These are phyloP conservation scores for Ptychodera flava DNA, from an alignment of 35 echinoderm and acorn worm genomes.

Conservation along the genomic window DNA sequence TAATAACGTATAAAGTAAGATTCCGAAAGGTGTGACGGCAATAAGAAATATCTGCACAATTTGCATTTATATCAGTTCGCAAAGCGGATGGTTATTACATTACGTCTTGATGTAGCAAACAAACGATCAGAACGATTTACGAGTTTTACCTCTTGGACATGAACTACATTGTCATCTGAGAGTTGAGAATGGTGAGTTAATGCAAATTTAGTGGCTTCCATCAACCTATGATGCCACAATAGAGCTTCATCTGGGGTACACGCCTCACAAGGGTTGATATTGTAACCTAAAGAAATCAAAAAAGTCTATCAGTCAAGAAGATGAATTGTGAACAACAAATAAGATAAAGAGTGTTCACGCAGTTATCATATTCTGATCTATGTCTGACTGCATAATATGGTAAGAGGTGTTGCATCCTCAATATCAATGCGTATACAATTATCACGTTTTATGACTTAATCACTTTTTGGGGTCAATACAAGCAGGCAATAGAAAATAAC, in stretches of 20 bases:
- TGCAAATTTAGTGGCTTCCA: conserved; percentile 87
- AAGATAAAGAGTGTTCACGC: too few relatives aligned
- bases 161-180: conserved; percentile 23
- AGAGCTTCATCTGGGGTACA: neutral
- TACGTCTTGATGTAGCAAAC: neutral
- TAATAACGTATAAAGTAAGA: neutral
- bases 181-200: conserved; percentile 53
- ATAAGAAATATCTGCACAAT: too few relatives aligned
- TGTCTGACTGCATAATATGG: neutral
- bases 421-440: neutral
- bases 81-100: neutral
- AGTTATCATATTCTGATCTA: neutral
- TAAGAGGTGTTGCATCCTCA: neutral
- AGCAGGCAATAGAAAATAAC: neutral
- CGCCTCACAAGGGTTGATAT: neutral
- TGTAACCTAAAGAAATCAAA: neutral
- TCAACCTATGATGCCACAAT: conserved; percentile 56
- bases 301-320: neutral
- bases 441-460: neutral
- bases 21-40: too few relatives aligned
- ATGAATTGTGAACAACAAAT: too few relatives aligned
- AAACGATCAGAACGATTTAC: too few relatives aligned
- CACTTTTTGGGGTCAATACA: neutral
- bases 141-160: neutral
- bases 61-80: too few relatives aligned